Base-by-base conservation (phyloP, 1,140 invertebrate species). In the Heliconius hermathena region DNA sequence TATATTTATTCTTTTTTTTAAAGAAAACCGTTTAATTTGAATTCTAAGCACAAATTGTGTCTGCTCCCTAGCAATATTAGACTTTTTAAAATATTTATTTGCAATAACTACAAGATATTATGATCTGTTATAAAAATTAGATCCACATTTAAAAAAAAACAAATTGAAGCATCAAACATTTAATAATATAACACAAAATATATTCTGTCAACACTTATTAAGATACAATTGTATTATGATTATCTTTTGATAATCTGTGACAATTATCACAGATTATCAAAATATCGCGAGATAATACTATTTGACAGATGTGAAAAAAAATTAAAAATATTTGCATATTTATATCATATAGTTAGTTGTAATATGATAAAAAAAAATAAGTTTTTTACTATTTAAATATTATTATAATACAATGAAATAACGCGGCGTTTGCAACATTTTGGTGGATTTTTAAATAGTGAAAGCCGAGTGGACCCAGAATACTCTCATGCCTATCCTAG, bases 41-140 rank as follows among this genome's bases (percentile, higher is more conserved):
- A 13, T 26, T 29, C 60, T 66, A 16, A 66, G 60, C 60, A 66
- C 60, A 66, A 66, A 66, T 66, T 29, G 60, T 66, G n/a, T 66
- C 60, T 26, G 60, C 60, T 66, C 5, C 26, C 22, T 29, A 29
- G 60, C 1, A 18, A 29, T 66, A 66, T 66, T 66, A 29, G 22
- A 46, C 41, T 60, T 60, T 57, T 60, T 60, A 26, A 60, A 22
- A 8, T 60, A 57, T 57, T 57, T 57, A 0, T 22, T 57, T n/a
- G n/a, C 20, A 57, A 3, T 22, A 9, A 57, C 9, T 57, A 22
- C n/a, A 22, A 9, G n/a, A 22, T 22, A 57, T 22, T 22, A 57
- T 57, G 52, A 54, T 54, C 52, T 54, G 20, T 54, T 20, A n/a
- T 16, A 54, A 57, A 57, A 57, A 57, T 57, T 57, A 22, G 8